Percentiles rank a stretch among this genome's conserved stretches.
Evolutionary conservation across 2,797 vertebrate species (phyloP).

Genomic region (Florisuga fusca): DNA sequence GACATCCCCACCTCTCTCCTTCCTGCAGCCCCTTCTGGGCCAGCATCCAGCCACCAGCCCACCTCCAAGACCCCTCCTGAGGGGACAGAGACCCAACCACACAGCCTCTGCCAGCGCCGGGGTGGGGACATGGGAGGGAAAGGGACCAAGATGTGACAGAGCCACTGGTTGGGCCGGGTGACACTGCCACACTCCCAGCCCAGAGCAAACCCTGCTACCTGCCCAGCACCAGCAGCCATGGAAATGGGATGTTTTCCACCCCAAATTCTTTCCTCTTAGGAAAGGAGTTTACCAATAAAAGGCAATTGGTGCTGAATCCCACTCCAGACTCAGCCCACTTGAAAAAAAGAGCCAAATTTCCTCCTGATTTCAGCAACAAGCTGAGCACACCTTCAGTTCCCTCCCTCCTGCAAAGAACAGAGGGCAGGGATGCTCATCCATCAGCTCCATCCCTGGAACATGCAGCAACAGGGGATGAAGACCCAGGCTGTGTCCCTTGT

Average conservation of each 20-base stretch:
- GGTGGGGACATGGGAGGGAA: rapidly evolving
- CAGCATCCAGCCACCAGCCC: neutral
- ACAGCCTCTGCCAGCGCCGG: neutral
- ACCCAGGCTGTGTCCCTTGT: neutral
- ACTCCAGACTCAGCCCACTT: slow-evolving; percentile 15
- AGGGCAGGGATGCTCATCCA: neutral
- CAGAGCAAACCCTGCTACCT: neutral
- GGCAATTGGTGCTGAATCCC: neutral
- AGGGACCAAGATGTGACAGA: neutral
- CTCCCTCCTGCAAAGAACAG: neutral
- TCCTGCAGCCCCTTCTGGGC: neutral
- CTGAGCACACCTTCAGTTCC: neutral
- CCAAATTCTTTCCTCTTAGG: slow-evolving; percentile 52
- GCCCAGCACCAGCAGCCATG: neutral
- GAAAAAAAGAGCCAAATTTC: slow-evolving; percentile 13
- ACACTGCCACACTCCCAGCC: rapidly evolving
- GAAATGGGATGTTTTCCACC: slow-evolving; percentile 53
- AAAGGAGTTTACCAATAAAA: slow-evolving; percentile 51
- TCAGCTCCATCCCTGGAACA: rapidly evolving
- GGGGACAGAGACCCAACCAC: rapidly evolving
- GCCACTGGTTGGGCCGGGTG: rapidly evolving
- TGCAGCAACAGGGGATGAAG: rapidly evolving
- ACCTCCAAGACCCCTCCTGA: rapidly evolving
- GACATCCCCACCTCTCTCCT: neutral
- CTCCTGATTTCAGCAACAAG: slow-evolving; percentile 21